A percentile compares a stretch with the other conserved stretches of the same genome.
phyloP scores from a whole-genome alignment of 2,113 vertebrate genomes.

The Eptesicus fuscus region DNA sequence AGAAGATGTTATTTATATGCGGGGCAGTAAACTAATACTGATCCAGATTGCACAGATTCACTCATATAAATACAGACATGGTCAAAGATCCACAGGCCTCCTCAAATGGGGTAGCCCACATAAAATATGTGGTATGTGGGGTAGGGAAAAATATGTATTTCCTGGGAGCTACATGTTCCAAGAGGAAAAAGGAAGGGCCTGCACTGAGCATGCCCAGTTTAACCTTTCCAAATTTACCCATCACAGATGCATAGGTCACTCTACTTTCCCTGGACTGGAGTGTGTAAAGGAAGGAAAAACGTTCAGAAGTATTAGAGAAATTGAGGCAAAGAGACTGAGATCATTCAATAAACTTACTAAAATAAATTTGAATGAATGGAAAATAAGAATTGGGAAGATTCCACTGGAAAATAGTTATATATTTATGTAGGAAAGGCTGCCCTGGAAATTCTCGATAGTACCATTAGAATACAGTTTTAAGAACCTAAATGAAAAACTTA shows the following conservation, averaged over 20 bases:
- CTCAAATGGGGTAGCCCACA: background rate
- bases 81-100: background rate
- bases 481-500: background rate
- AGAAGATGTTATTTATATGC: background rate
- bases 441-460: background rate
- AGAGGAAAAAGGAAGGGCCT: background rate
- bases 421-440: background rate
- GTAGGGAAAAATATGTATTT: rapidly evolving
- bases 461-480: background rate
- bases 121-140: background rate
- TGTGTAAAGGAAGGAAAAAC: background rate
- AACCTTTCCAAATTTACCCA: background rate
- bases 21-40: background rate
- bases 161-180: background rate
- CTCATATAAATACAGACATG: background rate
- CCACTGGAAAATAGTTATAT: background rate
- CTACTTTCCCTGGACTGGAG: background rate
- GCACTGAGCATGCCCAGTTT: background rate
- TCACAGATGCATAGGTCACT: rapidly evolving
- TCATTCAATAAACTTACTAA: background rate
- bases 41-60: background rate
- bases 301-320: background rate
- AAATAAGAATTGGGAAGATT: background rate
- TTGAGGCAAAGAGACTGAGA: background rate
- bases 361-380: background rate